Base-by-base conservation (phyloP, 2,888 invertebrate genomes). In the Chymomyza procnemis region DNA sequence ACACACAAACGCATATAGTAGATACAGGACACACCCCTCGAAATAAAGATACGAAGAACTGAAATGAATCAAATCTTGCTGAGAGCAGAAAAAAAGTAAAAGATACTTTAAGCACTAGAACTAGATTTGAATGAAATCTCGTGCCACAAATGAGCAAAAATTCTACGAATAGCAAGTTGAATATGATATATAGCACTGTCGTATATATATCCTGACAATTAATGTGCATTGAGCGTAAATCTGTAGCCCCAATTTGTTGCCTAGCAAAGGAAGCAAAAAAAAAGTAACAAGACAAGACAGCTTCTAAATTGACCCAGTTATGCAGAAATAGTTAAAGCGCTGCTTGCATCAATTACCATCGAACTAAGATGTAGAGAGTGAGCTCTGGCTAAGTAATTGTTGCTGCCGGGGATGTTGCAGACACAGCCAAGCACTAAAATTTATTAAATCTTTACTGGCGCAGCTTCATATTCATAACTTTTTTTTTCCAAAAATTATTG, bases 191-290 rank as follows among this genome's bases (percentile, higher is more conserved):
- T 6, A 54, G 22, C 12, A 54, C n/a, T 54, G 21, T 14, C 21
- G 8, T 9, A 8, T 55, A 65, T 52, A 57, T 55, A 67, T 73
- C 82, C 77, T 64, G 74, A 67, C 84, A 86, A 84, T 83, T 86
- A 83, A 86, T 86, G 86, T 83, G 83, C 86, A 83, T 62, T 70
- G 69, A 86, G 83, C 83, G 86, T 83, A 75, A 83, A 86, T 80
- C 71, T 69, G 71, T 59, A 63, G 54, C 21, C 50, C n/a, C 65
- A 50, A 68, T 61, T 67, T 47, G 85, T 81, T 82, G 80, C 82
- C 73, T 67, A 57, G 75, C 67, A 67, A 22, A n/a, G n/a, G n/a
- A n/a, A n/a, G n/a, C n/a, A n/a, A n/a, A n/a, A n/a, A n/a, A 67
- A 63, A 62, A 66, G 52, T 52, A 5, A 46, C 48, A 19, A n/a